phyloP scores from a whole-genome alignment of 2,888 invertebrate genomes.

The Acleris cristana region DNA sequence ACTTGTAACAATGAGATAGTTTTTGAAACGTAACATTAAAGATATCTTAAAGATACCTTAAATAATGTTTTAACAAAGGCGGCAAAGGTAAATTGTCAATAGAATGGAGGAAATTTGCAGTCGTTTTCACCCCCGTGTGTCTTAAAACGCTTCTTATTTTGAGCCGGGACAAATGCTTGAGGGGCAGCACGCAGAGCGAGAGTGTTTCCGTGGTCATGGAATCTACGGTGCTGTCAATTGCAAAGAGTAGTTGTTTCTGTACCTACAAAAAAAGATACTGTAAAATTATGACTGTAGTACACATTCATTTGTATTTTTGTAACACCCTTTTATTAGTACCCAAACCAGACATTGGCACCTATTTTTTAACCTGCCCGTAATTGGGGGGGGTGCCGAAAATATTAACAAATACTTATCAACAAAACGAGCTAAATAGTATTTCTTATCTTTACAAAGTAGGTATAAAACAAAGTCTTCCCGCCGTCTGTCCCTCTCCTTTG shows the following conservation, averaged over 20 bases:
- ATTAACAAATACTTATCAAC: no score
- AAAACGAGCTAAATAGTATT: no score
- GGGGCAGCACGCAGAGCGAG: slow-evolving; percentile 52
- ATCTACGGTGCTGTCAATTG: slow-evolving; percentile 55
- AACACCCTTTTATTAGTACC: no score
- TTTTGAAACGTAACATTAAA: slow-evolving; percentile 1
- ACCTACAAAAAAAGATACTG: slow-evolving; percentile 54
- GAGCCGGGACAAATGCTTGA: slow-evolving; percentile 67
- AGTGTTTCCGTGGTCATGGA: slow-evolving; percentile 51
- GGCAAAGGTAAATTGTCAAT: slow-evolving; percentile 62
- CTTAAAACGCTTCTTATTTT: slow-evolving; percentile 59
- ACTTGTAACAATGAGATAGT: not conserved
- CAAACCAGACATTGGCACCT: no score
- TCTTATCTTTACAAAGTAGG: no score
- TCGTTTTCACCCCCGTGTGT: slow-evolving; percentile 49
- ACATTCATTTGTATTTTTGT: no score
- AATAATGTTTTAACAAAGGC: slow-evolving; percentile 56
- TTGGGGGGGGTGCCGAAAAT: no score
- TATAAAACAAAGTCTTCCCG: no score
- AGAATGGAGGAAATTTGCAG: slow-evolving; percentile 55
- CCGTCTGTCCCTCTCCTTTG: no score
- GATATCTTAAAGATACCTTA: slow-evolving; percentile 54
- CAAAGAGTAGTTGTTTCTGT: slow-evolving; percentile 55
- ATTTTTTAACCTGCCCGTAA: no score
- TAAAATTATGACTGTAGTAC: not conserved